A percentile compares a stretch with the other conserved stretches of the same genome.
Conservation (phyloP, 2,797 vertebrate genomes). For the Acropternis orthonyx region DNA sequence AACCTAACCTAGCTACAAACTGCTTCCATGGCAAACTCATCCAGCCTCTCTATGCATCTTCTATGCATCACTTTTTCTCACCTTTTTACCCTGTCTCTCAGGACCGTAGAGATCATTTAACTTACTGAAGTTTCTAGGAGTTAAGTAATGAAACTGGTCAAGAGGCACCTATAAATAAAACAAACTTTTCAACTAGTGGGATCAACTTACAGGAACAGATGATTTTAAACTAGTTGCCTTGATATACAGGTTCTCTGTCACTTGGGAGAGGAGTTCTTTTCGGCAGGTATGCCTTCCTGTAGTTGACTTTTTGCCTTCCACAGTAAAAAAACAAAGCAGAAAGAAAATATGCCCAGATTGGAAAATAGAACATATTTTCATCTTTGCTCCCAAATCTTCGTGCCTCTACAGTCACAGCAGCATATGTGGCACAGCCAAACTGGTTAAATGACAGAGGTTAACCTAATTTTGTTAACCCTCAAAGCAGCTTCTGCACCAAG, state of each 20-base stretch:
- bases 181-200: background rate
- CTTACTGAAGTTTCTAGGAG: background rate
- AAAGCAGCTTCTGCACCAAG: slow-evolving; percentile 25
- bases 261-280: slow-evolving; percentile 52
- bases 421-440: background rate
- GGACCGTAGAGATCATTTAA: background rate
- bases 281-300: slow-evolving; percentile 30
- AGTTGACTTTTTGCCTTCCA: slow-evolving; percentile 40
- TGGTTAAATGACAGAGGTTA: slow-evolving; percentile 57
- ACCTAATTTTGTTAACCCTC: slow-evolving; percentile 69
- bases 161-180: background rate
- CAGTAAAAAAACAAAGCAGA: slow-evolving; percentile 54
- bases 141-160: background rate
- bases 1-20: background rate
- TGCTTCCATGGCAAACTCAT: background rate
- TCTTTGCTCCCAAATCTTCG: slow-evolving; percentile 8
- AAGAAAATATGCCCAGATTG: slow-evolving; percentile 50
- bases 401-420: slow-evolving; percentile 9
- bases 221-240: slow-evolving; percentile 66
- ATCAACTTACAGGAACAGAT: slow-evolving; percentile 73
- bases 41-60: background rate
- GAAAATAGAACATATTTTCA: slow-evolving; percentile 59
- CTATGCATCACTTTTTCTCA: background rate
- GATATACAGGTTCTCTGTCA: slow-evolving; percentile 61
- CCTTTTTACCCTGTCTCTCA: background rate